Evolutionary conservation across 2,888 invertebrate species (phyloP).

Genomic region (Ormia ochracea): DNA sequence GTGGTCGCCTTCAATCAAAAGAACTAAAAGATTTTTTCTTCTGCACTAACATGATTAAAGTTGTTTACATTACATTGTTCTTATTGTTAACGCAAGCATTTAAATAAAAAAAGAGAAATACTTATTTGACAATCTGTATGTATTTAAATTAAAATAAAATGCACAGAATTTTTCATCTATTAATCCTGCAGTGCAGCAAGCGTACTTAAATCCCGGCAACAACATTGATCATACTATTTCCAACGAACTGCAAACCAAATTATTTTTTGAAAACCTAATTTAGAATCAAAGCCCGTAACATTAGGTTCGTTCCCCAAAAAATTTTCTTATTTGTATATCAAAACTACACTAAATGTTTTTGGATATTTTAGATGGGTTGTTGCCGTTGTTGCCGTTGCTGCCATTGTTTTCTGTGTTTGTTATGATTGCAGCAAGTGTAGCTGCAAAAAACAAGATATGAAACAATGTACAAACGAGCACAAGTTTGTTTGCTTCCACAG

Average conservation of each 20-base stretch:
- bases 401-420: constrained; percentile 8
- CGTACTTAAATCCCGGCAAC: no score
- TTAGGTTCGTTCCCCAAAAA: neutral
- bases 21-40: no score
- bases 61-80: no score
- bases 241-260: neutral
- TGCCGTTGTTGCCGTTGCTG: no score
- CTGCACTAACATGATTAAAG: no score
- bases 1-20: no score
- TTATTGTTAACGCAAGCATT: no score
- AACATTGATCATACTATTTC: neutral
- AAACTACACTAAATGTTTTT: constrained; percentile 32
- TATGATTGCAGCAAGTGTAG: constrained; percentile 40
- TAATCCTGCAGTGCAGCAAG: no score
- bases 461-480: neutral
- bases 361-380: constrained; percentile 26
- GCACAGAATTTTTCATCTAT: no score
- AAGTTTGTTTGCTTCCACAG: constrained; percentile 13
- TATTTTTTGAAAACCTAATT: neutral
- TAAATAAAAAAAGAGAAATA: no score
- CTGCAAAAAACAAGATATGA: neutral
- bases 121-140: no score
- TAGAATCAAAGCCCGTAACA: neutral
- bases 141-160: no score
- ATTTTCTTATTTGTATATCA: neutral